These are phyloP conservation scores for Tenebrio molitor DNA, from an alignment of 1,140 invertebrate genomes.

Conservation along the genomic window DNA sequence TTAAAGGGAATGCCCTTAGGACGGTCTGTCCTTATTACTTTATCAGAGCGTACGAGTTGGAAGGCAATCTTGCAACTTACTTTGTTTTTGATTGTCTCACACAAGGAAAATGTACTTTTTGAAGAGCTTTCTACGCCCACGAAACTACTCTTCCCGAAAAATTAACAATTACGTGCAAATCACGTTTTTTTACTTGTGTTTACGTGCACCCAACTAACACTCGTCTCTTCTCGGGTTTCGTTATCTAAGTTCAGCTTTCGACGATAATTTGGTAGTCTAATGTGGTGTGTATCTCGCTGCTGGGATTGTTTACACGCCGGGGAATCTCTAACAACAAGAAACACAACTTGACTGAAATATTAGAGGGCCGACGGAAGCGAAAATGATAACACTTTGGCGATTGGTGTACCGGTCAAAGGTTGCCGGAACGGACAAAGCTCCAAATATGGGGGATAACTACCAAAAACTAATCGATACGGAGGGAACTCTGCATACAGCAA, in stretches of 20 bases:
- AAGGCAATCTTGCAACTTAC: constrained; percentile 23
- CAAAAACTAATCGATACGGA: constrained; percentile 29
- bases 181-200: not conserved
- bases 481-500: not conserved
- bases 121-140: not conserved
- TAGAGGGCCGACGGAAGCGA: constrained; percentile 36
- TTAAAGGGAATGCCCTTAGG: constrained; percentile 42
- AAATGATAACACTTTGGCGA: constrained; percentile 42
- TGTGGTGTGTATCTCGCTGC: constrained; percentile 43
- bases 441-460: constrained; percentile 9
- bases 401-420: constrained; percentile 31
- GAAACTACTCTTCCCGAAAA: constrained; percentile 2
- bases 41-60: constrained; percentile 10
- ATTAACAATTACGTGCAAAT: not conserved
- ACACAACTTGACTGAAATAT: constrained; percentile 45
- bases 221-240: not conserved
- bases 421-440: constrained; percentile 32
- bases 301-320: constrained; percentile 49
- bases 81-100: constrained; percentile 22
- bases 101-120: constrained; percentile 13
- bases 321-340: constrained; percentile 37
- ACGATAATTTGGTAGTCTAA: constrained; percentile 52
- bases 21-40: constrained; percentile 14
- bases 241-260: constrained; percentile 45
- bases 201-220: not conserved